These are phyloP conservation scores for Eupithecia pulchellata DNA, from an alignment of 2,888 invertebrate species.

Conservation along the genomic window DNA sequence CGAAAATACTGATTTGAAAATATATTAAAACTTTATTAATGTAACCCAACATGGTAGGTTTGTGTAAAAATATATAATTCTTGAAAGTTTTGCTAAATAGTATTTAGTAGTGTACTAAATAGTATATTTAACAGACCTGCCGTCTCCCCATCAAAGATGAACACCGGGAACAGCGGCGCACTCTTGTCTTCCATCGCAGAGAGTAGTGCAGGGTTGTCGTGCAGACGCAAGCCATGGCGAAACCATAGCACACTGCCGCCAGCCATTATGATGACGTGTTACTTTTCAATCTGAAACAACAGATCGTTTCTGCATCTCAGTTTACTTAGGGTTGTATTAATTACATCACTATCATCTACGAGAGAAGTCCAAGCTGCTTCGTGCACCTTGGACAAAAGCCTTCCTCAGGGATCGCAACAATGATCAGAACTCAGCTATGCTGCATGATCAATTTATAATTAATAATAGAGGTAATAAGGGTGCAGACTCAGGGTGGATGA, in stretches of 20 bases:
- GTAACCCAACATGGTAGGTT: too few relatives aligned
- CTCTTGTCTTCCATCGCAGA: conserved; percentile 77
- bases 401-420: background rate
- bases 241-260: conserved; percentile 88
- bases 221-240: conserved; percentile 88
- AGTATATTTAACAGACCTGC: conserved; percentile 87
- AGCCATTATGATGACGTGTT: conserved; percentile 55
- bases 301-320: background rate
- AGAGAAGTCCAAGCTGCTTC: background rate
- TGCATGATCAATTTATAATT: background rate
- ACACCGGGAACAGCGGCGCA: conserved; percentile 86
- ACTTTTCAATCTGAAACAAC: conserved; percentile 21
- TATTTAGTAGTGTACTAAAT: too few relatives aligned
- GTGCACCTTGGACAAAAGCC: too few relatives aligned
- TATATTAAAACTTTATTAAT: too few relatives aligned
- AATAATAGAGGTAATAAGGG: too few relatives aligned
- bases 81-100: too few relatives aligned
- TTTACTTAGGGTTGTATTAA: background rate
- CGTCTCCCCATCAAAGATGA: conserved; percentile 91
- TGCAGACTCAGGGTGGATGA: background rate
- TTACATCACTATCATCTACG: background rate
- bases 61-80: too few relatives aligned
- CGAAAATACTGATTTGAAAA: too few relatives aligned
- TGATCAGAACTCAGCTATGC: background rate
- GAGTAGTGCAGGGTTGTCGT: conserved; percentile 89